These are phyloP conservation scores for Orbicella faveolata DNA, from an alignment of 64 coral and sea anemone species.

Conservation along the genomic window DNA sequence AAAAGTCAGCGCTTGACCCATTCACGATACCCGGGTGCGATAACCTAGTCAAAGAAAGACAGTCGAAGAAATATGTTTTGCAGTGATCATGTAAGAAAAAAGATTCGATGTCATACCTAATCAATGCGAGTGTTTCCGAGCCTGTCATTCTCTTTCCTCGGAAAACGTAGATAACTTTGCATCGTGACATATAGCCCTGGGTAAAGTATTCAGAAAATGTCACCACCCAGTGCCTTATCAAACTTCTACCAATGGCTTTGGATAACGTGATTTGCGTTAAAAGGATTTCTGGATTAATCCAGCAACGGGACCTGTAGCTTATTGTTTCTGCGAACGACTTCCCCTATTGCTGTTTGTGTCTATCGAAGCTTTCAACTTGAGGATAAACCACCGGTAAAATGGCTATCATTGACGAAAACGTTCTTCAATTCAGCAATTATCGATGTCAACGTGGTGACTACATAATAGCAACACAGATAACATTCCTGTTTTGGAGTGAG, in stretches of 20 bases:
- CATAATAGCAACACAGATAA: slow-evolving; percentile 32
- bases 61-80: too few species aligned
- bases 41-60: too few species aligned
- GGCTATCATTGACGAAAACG: background rate
- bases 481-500: background rate
- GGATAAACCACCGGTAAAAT: background rate
- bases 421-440: slow-evolving; percentile 10
- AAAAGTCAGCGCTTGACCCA: background rate
- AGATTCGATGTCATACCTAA: background rate
- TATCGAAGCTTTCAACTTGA: background rate
- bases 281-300: slow-evolving; percentile 19
- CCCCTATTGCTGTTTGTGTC: background rate
- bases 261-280: slow-evolving; percentile 27
- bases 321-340: background rate
- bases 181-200: background rate
- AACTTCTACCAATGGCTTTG: background rate
- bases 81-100: background rate
- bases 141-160: slow-evolving; percentile 17
- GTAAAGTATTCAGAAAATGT: slow-evolving; percentile 46
- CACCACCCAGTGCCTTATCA: slow-evolving; percentile 36
- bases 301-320: background rate
- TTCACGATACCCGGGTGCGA: background rate
- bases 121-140: slow-evolving; percentile 13
- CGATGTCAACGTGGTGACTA: slow-evolving; percentile 7
- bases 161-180: slow-evolving; percentile 8